phyloP scores from a whole-genome alignment of 2,888 invertebrate species.

The Panopea generosa region DNA sequence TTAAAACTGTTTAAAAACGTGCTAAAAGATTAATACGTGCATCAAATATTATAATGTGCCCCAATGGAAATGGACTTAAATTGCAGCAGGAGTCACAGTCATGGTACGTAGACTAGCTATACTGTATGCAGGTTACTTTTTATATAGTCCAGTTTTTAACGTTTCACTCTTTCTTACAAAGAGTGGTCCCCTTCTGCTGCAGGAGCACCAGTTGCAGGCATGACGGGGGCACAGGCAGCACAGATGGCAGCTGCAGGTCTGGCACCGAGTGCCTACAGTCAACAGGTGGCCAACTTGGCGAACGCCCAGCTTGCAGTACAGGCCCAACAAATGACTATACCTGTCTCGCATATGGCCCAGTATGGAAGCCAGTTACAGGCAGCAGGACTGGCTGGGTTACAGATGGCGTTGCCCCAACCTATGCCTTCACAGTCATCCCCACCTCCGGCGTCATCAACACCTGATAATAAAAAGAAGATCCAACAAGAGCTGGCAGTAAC shows the following conservation, averaged over 20 bases:
- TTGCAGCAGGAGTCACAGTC: too few species aligned
- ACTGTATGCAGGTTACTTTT: too few species aligned
- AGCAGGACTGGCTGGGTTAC: conserved; percentile 35
- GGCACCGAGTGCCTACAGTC: conserved; percentile 50
- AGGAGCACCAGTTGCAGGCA: conserved; percentile 54
- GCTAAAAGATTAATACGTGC: too few species aligned
- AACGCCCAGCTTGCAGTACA: conserved; percentile 52
- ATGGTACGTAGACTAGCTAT: too few species aligned
- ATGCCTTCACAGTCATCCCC: conserved; percentile 55
- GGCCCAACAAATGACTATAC: conserved; percentile 49
- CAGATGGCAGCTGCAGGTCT: conserved; percentile 43
- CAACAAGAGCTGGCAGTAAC: conserved; percentile 39
- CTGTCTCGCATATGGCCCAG: conserved; percentile 49
- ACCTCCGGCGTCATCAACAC: conserved; percentile 54
- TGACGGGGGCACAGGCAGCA: conserved; percentile 54
- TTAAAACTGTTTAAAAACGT: too few species aligned
- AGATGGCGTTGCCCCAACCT: conserved; percentile 50
- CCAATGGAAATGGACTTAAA: too few species aligned
- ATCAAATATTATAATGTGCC: too few species aligned
- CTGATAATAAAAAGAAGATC: conserved; percentile 56
- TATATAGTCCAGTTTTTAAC: too few species aligned
- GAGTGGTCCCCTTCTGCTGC: conserved; percentile 19
- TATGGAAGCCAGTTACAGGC: conserved; percentile 55
- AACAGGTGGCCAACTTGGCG: conserved; percentile 52
- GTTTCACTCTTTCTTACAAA: too few species aligned